Conservation (phyloP, 1,140 invertebrate genomes). For the Penaeus vannamei region DNA sequence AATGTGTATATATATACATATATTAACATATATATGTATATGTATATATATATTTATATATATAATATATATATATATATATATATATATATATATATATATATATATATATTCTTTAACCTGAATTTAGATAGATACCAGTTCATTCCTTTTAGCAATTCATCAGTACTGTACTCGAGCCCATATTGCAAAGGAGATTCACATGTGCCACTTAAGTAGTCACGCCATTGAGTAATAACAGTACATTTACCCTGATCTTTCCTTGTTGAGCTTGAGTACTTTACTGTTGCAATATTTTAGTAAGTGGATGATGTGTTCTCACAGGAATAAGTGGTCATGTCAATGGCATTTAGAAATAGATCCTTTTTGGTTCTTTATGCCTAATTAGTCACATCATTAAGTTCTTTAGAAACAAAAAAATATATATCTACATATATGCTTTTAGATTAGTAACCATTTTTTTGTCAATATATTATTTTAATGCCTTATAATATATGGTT, state of each 20-base stretch:
- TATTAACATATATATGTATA: conserved; percentile 20
- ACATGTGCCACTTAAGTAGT: too few relatives aligned
- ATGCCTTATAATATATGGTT: conserved; percentile 47
- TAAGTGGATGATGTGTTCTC: too few relatives aligned
- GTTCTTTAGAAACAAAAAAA: not conserved
- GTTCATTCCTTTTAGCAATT: not conserved
- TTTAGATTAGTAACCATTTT: conserved; percentile 41
- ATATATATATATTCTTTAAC: conserved; percentile 12
- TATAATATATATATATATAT: conserved; percentile 39
- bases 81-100: conserved; percentile 38
- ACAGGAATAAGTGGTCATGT: too few relatives aligned
- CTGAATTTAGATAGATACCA: too few relatives aligned
- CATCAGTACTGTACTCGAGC: not conserved
- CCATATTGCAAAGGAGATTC: not conserved
- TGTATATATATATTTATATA: conserved; percentile 44
- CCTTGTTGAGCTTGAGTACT: conserved; percentile 5
- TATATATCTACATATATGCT: conserved; percentile 21
- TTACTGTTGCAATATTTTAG: not conserved
- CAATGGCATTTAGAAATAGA: conserved; percentile 6
- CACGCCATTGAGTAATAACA: too few relatives aligned
- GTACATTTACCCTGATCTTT: not conserved
- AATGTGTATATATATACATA: conserved; percentile 17
- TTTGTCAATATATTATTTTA: conserved; percentile 36
- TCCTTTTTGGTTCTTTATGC: conserved; percentile 28
- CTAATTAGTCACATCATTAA: not conserved